These are phyloP conservation scores for Aromia moschata DNA, from an alignment of 2,888 invertebrate genomes.

Conservation along the genomic window DNA sequence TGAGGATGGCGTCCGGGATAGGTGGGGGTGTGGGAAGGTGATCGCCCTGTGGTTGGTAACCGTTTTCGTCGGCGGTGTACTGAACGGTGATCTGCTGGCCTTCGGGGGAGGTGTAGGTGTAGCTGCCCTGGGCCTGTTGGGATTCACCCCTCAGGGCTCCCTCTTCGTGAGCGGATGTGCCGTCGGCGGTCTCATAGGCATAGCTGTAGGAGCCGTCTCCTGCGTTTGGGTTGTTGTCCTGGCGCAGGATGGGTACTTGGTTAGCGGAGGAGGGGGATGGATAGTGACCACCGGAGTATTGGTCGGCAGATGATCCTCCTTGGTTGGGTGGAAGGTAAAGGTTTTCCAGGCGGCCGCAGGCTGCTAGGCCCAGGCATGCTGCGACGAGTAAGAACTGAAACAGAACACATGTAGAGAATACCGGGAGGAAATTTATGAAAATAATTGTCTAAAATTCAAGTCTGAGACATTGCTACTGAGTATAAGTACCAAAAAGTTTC, in stretches of 20 bases:
- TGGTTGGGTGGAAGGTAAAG: conserved; percentile 44
- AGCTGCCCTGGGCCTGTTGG: conserved; percentile 47
- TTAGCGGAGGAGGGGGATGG: neutral
- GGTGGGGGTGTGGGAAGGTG: conserved; percentile 73
- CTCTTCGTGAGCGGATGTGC: conserved; percentile 61
- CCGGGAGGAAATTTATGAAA: too few species aligned
- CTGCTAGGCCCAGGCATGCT: conserved; percentile 40
- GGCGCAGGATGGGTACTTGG: conserved; percentile 10
- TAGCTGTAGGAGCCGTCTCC: conserved; percentile 49
- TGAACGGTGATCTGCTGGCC: conserved; percentile 61
- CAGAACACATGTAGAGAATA: too few species aligned
- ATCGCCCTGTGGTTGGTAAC: conserved; percentile 71
- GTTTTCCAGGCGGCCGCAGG: conserved; percentile 45
- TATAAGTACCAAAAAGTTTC: too few species aligned
- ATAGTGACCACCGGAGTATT: neutral
- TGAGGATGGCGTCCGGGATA: conserved; percentile 70
- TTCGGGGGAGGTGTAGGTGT: conserved; percentile 51
- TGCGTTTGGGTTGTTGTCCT: conserved; percentile 41
- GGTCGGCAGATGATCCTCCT: conserved; percentile 2
- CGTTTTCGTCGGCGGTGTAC: conserved; percentile 77
- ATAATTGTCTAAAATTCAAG: too few species aligned
- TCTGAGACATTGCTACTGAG: too few species aligned
- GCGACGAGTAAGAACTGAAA: conserved; percentile 17
- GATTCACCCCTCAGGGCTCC: conserved; percentile 52
- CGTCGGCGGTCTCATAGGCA: conserved; percentile 68